A percentile compares a stretch with the other conserved stretches of the same genome.
Evolutionary conservation across 2,888 invertebrate species (phyloP).

Genomic region (Lasioglossum zephyrum): DNA sequence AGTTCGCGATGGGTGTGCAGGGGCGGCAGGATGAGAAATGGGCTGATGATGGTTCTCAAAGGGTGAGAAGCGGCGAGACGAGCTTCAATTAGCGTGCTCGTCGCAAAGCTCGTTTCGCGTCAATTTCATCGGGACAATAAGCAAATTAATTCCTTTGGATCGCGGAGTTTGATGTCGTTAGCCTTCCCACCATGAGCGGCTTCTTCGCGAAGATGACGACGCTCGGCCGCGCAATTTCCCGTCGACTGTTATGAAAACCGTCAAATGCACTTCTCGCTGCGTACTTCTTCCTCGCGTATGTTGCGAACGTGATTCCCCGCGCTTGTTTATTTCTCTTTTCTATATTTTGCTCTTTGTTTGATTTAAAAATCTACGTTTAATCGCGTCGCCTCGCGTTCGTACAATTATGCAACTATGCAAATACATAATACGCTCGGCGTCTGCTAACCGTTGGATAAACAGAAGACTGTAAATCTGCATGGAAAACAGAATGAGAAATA

Average conservation of each 20-base stretch:
- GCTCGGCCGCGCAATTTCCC: slow-evolving; percentile 36
- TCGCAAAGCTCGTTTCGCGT: slow-evolving; percentile 42
- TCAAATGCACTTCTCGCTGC: slow-evolving; percentile 39
- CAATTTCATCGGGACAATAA: slow-evolving; percentile 54
- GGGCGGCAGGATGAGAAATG: neutral
- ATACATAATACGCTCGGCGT: neutral
- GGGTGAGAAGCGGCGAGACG: slow-evolving; percentile 23
- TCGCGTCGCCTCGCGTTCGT: neutral
- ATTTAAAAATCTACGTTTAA: neutral
- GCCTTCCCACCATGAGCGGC: slow-evolving; percentile 16
- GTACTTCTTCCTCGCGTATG: neutral
- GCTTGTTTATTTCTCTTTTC: neutral
- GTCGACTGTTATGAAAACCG: slow-evolving; percentile 28
- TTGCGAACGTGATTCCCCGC: neutral
- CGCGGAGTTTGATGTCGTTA: slow-evolving; percentile 53
- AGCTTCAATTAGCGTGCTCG: slow-evolving; percentile 52
- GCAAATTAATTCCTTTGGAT: slow-evolving; percentile 51
- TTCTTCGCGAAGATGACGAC: neutral
- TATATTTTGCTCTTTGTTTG: neutral
- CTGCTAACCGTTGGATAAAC: neutral
- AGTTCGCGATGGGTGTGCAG: slow-evolving; percentile 14
- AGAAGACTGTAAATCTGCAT: neutral
- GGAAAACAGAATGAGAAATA: neutral
- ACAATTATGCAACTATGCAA: neutral
- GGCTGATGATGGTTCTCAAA: slow-evolving; percentile 26